A percentile compares a stretch with the other conserved stretches of the same genome.
These are phyloP conservation scores for Drosophila kohkoa DNA, from an alignment of 1,140 invertebrate genomes.

Conservation along the genomic window DNA sequence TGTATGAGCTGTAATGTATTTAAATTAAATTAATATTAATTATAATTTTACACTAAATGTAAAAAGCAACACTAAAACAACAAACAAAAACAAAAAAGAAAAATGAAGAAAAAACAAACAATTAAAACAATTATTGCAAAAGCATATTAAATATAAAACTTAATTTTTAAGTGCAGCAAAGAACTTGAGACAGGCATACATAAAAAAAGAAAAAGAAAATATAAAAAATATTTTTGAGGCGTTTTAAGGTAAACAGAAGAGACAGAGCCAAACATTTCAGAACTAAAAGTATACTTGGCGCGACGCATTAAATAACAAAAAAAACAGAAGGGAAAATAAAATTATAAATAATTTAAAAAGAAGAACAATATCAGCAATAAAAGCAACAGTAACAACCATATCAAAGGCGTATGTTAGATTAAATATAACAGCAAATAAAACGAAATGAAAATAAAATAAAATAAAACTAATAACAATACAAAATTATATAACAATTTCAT, in stretches of 20 bases:
- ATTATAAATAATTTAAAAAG: slow-evolving; percentile 54
- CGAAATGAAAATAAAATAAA: slow-evolving; percentile 47
- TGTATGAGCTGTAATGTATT: slow-evolving; percentile 80
- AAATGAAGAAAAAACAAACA: slow-evolving; percentile 35
- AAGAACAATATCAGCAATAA: slow-evolving; percentile 78
- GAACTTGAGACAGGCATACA: slow-evolving; percentile 57
- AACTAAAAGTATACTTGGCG: slow-evolving; percentile 72
- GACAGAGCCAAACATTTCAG: slow-evolving; percentile 79
- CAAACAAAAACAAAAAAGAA: slow-evolving; percentile 41
- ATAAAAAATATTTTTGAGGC: slow-evolving; percentile 75
- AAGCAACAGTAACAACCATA: slow-evolving; percentile 83
- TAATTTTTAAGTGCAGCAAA: slow-evolving; percentile 62
- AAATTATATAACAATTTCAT: slow-evolving; percentile 40
- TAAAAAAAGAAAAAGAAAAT: slow-evolving; percentile 15
- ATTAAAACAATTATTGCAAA: slow-evolving; percentile 34
- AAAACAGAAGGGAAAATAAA: slow-evolving; percentile 33
- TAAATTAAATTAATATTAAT: slow-evolving; percentile 74
- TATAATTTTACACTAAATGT: slow-evolving; percentile 81
- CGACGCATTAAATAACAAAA: slow-evolving; percentile 53
- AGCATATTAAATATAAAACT: slow-evolving; percentile 55
- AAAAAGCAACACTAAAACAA: slow-evolving; percentile 60
- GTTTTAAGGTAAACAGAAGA: slow-evolving; percentile 70
- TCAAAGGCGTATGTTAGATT: slow-evolving; percentile 84
- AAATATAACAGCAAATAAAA: slow-evolving; percentile 51
- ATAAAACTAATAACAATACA: slow-evolving; percentile 34